Evolutionary conservation across 2,797 vertebrate genomes (phyloP).

Genomic region (Pipistrellus kuhlii): DNA sequence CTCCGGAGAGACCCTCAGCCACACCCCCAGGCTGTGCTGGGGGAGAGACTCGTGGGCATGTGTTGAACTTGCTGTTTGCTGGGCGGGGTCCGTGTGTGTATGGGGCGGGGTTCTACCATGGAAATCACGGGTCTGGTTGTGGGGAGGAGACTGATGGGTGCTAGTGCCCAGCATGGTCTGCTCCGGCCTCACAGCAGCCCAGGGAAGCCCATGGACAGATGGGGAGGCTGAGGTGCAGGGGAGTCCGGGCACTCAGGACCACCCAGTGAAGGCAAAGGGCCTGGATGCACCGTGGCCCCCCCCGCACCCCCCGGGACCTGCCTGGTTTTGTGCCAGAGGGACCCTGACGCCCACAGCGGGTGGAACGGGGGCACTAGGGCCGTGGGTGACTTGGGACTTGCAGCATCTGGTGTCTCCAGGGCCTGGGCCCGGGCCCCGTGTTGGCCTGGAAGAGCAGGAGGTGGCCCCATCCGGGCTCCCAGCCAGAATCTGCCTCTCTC

Average conservation of each 20-base stretch:
- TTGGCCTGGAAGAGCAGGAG: conserved; percentile 53
- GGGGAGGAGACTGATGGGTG: neutral
- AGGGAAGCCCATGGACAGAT: neutral
- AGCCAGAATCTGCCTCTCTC: conserved; percentile 69
- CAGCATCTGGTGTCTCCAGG: conserved; percentile 62
- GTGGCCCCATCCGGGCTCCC: conserved; percentile 59
- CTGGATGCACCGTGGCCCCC: neutral
- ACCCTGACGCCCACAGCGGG: neutral
- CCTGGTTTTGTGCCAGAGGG: neutral
- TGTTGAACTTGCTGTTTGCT: neutral
- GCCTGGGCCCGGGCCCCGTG: conserved; percentile 10
- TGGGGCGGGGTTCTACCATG: neutral
- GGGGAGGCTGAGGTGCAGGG: neutral
- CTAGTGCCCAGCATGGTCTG: neutral
- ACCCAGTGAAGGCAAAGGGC: neutral
- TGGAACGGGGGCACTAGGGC: neutral
- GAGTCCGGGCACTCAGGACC: neutral
- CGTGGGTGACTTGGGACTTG: neutral
- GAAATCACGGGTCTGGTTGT: neutral
- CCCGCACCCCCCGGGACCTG: neutral
- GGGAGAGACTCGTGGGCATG: neutral
- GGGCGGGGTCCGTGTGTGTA: neutral
- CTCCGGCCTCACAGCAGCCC: neutral
- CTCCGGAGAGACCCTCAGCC: neutral
- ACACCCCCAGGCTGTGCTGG: neutral